Evolutionary conservation across 2,797 vertebrate species (phyloP), one percentile per base, ranked within the genome.

Genomic region (Ciconia nigra): DNA sequence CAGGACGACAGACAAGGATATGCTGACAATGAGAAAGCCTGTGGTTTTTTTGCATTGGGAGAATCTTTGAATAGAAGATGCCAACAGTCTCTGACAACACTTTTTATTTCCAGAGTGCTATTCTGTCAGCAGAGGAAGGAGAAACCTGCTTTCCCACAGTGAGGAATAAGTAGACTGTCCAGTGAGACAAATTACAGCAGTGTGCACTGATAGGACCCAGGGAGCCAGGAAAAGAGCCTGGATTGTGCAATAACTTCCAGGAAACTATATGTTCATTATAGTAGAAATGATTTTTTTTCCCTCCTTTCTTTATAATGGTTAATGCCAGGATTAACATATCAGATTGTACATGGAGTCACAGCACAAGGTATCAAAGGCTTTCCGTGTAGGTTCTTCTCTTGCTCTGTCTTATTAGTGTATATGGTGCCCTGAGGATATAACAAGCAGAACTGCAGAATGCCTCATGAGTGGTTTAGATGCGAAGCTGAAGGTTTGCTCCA

Each of bases 321-420:
- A 83, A 79, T 67, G 28, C 59, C 20, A 5, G 10, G 29, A 93
- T 96, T 94, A 87, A 71, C 86, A 55, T 66, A 93, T 8, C 49
- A 69, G 79, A 78, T 87, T 87, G 74, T 58, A 47, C 1, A 6
- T 21, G 28, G 71, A 85, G 44, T n/a, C 67, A 92, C 22, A 4
- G 83, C 74, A 74, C 57, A 92, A 63, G 29, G 71, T 78, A 91
- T 96, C 90, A 96, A 97, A 97, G 61, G 37, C 37, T 95, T 94
- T 96, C 46, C 33, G 39, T 2, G 1, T 2, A 69, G 57, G 46
- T 93, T 83, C 66, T 94, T 74, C 37, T 87, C 42, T 66, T 89
- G 26, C 67, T 87, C 63, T 87, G 29, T 67, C 73, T 93, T 95
- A 82, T 92, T 94, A 94, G 55, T 52, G 58, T 78, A 6, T 67